These are phyloP conservation scores for Tachystola acroxantha DNA, from an alignment of 2,888 invertebrate species.

Conservation along the genomic window DNA sequence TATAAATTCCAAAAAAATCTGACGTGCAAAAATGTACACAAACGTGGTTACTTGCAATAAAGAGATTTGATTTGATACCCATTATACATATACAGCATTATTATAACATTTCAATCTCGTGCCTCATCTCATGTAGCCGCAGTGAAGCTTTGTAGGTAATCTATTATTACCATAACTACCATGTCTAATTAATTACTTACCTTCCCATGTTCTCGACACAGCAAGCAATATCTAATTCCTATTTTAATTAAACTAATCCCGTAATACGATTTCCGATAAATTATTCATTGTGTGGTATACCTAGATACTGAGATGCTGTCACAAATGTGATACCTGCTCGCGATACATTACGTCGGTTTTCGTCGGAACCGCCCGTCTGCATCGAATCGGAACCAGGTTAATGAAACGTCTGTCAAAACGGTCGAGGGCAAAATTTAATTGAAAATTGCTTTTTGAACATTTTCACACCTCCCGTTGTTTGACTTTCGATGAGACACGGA, in stretches of 20 bases:
- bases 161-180: too few species aligned
- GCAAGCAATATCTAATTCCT: background rate
- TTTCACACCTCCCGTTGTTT: slow-evolving; percentile 30
- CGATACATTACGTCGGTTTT: background rate
- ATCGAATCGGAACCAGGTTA: slow-evolving; percentile 55
- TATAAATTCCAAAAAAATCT: too few species aligned
- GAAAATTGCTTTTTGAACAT: slow-evolving; percentile 57
- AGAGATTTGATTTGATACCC: too few species aligned
- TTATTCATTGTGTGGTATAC: slow-evolving; percentile 8
- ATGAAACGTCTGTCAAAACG: slow-evolving; percentile 72
- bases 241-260: background rate
- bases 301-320: too few species aligned
- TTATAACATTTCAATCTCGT: too few species aligned
- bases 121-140: too few species aligned
- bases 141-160: too few species aligned
- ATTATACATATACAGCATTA: too few species aligned
- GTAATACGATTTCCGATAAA: slow-evolving; percentile 4
- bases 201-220: background rate
- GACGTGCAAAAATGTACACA: too few species aligned
- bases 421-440: slow-evolving; percentile 56
- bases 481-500: slow-evolving; percentile 1
- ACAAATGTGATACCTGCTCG: background rate
- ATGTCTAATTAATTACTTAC: too few species aligned
- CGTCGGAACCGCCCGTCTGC: slow-evolving; percentile 16
- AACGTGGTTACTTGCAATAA: too few species aligned